phyloP scores from a whole-genome alignment of 2,888 invertebrate genomes.

The Hydropsyche betteni region DNA sequence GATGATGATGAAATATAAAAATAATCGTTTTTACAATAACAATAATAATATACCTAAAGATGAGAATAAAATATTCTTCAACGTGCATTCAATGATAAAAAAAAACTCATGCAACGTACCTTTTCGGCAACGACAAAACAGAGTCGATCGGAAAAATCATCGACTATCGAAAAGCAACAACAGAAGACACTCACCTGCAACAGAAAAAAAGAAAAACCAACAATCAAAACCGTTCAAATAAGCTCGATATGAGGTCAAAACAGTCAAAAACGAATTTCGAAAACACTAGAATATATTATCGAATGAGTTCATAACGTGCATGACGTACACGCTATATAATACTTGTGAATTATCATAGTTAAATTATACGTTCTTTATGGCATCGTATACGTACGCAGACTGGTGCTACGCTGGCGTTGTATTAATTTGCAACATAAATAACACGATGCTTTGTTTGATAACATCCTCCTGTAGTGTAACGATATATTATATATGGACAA shows the following conservation, averaged over 20 bases:
- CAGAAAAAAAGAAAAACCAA: not conserved
- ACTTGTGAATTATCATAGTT: slow-evolving; percentile 23
- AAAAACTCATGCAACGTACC: no score
- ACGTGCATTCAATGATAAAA: no score
- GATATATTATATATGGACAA: slow-evolving; percentile 8
- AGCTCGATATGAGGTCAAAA: no score
- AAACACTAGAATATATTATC: not conserved
- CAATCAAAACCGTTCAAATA: not conserved
- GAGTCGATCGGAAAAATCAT: not conserved
- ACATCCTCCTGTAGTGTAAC: slow-evolving; percentile 21
- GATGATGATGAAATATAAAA: no score
- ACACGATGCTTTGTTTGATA: slow-evolving; percentile 30
- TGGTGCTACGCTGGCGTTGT: not conserved
- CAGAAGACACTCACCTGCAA: not conserved
- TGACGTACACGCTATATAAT: slow-evolving; percentile 6
- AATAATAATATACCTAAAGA: no score
- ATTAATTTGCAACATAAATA: slow-evolving; percentile 28
- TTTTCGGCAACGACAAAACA: not conserved
- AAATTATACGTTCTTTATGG: slow-evolving; percentile 23
- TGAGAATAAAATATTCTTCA: no score
- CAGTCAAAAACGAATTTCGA: no score
- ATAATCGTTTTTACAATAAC: no score
- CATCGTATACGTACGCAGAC: not conserved
- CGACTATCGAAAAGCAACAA: not conserved
- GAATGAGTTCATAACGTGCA: not conserved